These are phyloP conservation scores for Myotis findleyi DNA, from an alignment of 2,797 vertebrate genomes.

Conservation along the genomic window DNA sequence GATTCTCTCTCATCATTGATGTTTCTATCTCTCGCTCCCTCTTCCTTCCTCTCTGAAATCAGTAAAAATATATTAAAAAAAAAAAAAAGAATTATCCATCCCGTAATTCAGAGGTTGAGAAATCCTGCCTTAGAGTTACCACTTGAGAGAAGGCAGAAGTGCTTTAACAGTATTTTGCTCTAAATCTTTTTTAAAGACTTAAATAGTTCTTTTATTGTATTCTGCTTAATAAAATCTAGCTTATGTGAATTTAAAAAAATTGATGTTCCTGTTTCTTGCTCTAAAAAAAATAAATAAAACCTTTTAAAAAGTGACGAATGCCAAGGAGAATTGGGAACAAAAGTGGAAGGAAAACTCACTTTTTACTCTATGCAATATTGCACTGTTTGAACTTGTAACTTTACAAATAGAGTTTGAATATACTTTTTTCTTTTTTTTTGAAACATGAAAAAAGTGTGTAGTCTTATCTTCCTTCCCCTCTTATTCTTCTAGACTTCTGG, in stretches of 20 bases:
- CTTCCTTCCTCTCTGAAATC: too few relatives aligned
- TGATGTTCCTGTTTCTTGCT: neutral
- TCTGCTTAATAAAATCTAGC: slow-evolving; percentile 38
- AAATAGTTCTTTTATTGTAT: neutral
- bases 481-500: neutral
- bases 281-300: neutral
- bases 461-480: neutral
- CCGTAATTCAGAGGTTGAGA: neutral
- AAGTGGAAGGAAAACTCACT: neutral
- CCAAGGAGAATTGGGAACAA: neutral
- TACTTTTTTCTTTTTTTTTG: slow-evolving; percentile 10
- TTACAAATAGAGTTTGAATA: neutral
- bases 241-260: neutral
- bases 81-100: neutral
- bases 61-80: too few relatives aligned
- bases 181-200: neutral
- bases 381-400: neutral
- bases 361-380: neutral
- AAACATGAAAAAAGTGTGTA: neutral
- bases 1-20: too few relatives aligned
- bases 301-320: neutral
- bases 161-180: neutral
- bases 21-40: too few relatives aligned
- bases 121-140: slow-evolving; percentile 32
- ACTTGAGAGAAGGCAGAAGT: neutral